Evolutionary conservation across 2,113 vertebrate species (phyloP), one percentile per base, ranked within the genome.

Genomic region (Alouatta palliata): DNA sequence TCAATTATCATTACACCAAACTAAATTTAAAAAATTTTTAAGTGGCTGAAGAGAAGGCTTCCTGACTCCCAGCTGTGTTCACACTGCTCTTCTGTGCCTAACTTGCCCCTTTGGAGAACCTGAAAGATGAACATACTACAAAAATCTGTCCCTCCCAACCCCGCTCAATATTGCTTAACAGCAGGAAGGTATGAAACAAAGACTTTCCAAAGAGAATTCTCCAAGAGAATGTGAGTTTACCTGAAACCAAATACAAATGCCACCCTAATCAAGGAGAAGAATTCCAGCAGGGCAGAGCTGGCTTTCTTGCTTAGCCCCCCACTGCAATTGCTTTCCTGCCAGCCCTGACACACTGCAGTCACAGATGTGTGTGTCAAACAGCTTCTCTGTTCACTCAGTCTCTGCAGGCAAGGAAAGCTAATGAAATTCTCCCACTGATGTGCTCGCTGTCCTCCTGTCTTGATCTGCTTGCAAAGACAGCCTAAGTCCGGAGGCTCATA

Each of bases 401-500:
- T 75, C 85, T n/a, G 8, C 23, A 43, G 93, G 80, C 76, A 93
- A 93, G 43, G 52, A 90, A 52, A 90, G 94, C 58, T 77, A 88
- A 90, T 76, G 77, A 88, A 0, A 1, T 90, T 84, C 90, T 94
- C 76, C 79, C 8, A 3, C 20, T 47, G 89, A 81, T 21, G 68
- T 0, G 5, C 43, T 96, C n/a, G 47, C 75, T 84, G 58, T 84
- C 66, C 45, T 85, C 82, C 5, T 32, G 19, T 30, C 5, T 94
- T 23, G 32, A 66, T 86, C 73, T 5, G 32, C 12, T 75, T 96
- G 84, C 71, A 84, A 76, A 90, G 17, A 40, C 73, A 85, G 87
- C 43, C 37, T 43, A 49, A 90, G 86, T 61, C 56, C 40, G 43
- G 64, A 35, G 19, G 43, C 84, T 2, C 49, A 2, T 54, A 7